A percentile compares a stretch with the other conserved stretches of the same genome.
These are phyloP conservation scores for Heterodera carotae DNA, from an alignment of 1,140 invertebrate species.

Conservation along the genomic window DNA sequence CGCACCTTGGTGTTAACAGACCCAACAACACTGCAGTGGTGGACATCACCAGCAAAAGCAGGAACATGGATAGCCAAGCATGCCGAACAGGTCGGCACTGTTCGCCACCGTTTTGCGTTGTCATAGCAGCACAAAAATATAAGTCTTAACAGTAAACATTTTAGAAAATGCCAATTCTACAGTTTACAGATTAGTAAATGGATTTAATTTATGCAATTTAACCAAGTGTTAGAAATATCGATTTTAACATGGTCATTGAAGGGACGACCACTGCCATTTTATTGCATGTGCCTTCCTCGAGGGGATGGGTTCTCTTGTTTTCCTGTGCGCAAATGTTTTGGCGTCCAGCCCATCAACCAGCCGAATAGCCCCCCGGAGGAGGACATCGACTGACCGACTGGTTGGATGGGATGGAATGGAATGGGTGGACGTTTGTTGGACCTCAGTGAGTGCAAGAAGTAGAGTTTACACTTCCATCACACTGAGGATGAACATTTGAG, in stretches of 20 bases:
- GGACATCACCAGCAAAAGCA: slow-evolving; percentile 54
- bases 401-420: background rate
- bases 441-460: background rate
- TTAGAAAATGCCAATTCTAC: no score
- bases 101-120: background rate
- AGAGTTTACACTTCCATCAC: no score
- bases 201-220: no score
- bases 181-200: no score
- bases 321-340: background rate
- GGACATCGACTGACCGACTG: no score
- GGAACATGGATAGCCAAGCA: slow-evolving; percentile 52
- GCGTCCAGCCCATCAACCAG: background rate
- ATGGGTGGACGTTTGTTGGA: no score
- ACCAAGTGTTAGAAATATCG: background rate
- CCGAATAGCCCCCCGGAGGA: background rate
- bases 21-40: slow-evolving; percentile 54
- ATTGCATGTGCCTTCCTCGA: background rate
- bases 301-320: background rate
- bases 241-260: background rate
- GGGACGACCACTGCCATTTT: background rate
- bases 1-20: slow-evolving; percentile 58
- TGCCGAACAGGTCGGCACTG: slow-evolving; percentile 28
- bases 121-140: background rate
- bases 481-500: no score
- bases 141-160: no score